Base-by-base conservation (phyloP, 2,888 invertebrate species). In the Pelosia muscerda region DNA sequence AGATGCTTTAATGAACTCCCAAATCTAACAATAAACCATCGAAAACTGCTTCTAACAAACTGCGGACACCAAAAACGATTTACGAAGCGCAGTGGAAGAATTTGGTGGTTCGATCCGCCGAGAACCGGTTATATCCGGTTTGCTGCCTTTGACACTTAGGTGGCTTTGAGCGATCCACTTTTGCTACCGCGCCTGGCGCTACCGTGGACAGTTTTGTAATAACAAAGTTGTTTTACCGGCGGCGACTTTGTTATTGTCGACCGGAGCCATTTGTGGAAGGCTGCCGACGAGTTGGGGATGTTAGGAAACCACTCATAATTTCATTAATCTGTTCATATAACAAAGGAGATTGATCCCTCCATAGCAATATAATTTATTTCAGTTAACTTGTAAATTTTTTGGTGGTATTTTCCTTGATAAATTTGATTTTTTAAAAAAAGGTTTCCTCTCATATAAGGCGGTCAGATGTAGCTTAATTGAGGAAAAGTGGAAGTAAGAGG, bases 121-220 rank as follows among this genome's bases (percentile, higher is more conserved):
- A 31, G 49, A 68, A 59, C 76, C 72, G 70, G 71, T 74, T 73
- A 70, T 70, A 72, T 74, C 66, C 66, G 70, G 63, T 38, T 68
- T 53, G n/a, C 60, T 61, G 72, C 61, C 68, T 75, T 75, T 74
- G 65, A 64, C 65, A 74, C 70, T 67, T 71, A 71, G 71, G 77
- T 66, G 73, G 65, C 42, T 79, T 71, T 65, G 60, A 76, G 68
- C 65, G 68, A 64, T 68, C 71, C 69, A 69, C 63, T 76, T 65
- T 42, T 31, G 31, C 38, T 9, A 25, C 49, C 25, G 10, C 23
- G 26, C 57, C 28, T 49, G 42, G 22, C 38, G 31, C 22, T 60
- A 60, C 34, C 64, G 69, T 11, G 31, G 60, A 72, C 68, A 68
- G 63, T 75, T 70, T 66, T 73, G 61, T 34, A 64, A 56, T 69